These are phyloP conservation scores for Biston betularia DNA, from an alignment of 2,888 invertebrate species.

Conservation along the genomic window DNA sequence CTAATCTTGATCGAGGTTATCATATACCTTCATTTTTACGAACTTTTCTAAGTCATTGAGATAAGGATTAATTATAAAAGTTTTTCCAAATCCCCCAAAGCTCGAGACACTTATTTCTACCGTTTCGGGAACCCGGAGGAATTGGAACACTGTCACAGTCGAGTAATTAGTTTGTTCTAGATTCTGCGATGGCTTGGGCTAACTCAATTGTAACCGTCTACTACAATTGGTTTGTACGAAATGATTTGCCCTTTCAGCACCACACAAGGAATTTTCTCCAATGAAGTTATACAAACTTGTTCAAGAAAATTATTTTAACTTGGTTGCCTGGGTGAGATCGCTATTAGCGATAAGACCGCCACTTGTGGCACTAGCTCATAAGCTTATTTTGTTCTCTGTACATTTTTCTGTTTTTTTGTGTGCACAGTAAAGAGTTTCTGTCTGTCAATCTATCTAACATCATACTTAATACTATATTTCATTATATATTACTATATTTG, in stretches of 20 bases:
- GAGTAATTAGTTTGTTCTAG: conserved; percentile 23
- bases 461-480: too few relatives aligned
- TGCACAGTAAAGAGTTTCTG: too few relatives aligned
- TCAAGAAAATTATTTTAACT: too few relatives aligned
- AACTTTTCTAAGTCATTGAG: conserved; percentile 13
- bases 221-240: conserved; percentile 13
- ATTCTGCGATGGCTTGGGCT: conserved; percentile 8
- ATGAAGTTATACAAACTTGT: too few relatives aligned
- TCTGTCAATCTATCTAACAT: too few relatives aligned
- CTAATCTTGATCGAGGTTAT: neutral
- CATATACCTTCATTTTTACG: conserved; percentile 3
- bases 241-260: neutral
- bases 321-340: too few relatives aligned
- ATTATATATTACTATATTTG: too few relatives aligned
- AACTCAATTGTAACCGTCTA: conserved; percentile 5
- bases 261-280: neutral
- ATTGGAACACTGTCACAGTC: conserved; percentile 21
- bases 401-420: too few relatives aligned
- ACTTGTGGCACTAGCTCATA: too few relatives aligned
- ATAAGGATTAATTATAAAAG: conserved; percentile 32
- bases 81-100: conserved; percentile 16
- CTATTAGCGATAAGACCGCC: too few relatives aligned
- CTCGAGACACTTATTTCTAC: conserved; percentile 12
- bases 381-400: too few relatives aligned
- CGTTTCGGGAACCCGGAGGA: conserved; percentile 6